Percentiles rank a stretch among this genome's conserved stretches.
Evolutionary conservation across 2,797 vertebrate species (phyloP).

Genomic region (Helostoma temminkii): DNA sequence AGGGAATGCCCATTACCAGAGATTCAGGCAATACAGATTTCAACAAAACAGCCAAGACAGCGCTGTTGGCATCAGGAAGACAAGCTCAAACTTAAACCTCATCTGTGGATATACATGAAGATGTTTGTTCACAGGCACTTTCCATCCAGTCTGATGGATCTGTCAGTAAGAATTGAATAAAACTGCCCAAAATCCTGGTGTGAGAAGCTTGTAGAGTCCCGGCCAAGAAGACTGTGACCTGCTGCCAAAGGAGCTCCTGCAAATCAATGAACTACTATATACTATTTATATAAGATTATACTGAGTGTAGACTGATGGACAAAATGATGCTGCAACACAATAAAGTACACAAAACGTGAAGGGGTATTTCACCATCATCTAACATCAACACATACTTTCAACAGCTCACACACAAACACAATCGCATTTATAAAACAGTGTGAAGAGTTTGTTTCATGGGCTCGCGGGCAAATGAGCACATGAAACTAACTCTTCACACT

Average conservation of each 20-base stretch:
- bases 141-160: background rate
- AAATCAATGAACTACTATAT: background rate
- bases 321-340: too few species aligned
- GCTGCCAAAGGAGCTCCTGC: background rate
- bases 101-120: background rate
- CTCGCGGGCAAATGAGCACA: too few species aligned
- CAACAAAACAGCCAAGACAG: background rate
- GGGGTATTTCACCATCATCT: too few species aligned
- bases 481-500: too few species aligned
- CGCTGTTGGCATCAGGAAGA: too few species aligned
- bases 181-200: background rate
- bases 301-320: too few species aligned
- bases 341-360: too few species aligned
- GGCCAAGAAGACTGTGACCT: background rate
- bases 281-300: too few species aligned
- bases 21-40: background rate
- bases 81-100: background rate
- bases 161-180: background rate
- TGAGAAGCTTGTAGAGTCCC: background rate
- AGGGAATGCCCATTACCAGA: too few species aligned
- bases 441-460: background rate
- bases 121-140: background rate
- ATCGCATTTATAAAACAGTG: background rate
- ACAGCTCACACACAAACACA: background rate
- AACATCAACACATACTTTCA: background rate